Evolutionary conservation across 2,888 invertebrate species (phyloP).

Genomic region (Heteromurus nitidus): DNA sequence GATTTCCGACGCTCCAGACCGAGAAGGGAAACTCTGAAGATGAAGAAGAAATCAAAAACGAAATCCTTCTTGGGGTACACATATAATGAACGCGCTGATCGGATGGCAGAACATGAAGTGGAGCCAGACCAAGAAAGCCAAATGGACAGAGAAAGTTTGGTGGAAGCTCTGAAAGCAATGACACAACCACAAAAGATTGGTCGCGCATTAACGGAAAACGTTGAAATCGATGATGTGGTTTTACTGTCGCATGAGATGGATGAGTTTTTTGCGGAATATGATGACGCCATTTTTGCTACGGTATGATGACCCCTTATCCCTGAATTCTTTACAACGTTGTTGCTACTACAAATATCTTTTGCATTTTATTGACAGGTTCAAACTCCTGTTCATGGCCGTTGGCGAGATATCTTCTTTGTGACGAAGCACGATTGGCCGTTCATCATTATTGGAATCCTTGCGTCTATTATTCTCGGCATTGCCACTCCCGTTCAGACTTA

Average conservation of each 20-base stretch:
- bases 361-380: neutral
- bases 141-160: neutral
- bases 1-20: neutral
- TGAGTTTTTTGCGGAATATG: constrained; percentile 22
- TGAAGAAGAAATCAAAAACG: no score
- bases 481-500: neutral
- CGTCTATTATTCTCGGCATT: constrained; percentile 25
- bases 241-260: constrained; percentile 1
- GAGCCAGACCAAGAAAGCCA: constrained; percentile 1
- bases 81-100: no score
- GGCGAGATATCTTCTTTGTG: constrained; percentile 33
- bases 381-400: constrained; percentile 13
- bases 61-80: no score
- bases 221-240: constrained; percentile 11
- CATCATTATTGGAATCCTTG: constrained; percentile 35
- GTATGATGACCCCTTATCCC: neutral
- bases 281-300: neutral
- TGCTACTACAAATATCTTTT: neutral
- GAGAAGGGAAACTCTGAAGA: neutral
- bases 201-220: constrained; percentile 1
- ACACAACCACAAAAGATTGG: neutral
- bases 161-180: neutral
- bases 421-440: constrained; percentile 25
- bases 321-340: neutral
- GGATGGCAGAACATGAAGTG: no score